Percentiles rank a stretch among this genome's conserved stretches.
Evolutionary conservation across 2,888 invertebrate species (phyloP).

Genomic region (Andrena hattorfiana): DNA sequence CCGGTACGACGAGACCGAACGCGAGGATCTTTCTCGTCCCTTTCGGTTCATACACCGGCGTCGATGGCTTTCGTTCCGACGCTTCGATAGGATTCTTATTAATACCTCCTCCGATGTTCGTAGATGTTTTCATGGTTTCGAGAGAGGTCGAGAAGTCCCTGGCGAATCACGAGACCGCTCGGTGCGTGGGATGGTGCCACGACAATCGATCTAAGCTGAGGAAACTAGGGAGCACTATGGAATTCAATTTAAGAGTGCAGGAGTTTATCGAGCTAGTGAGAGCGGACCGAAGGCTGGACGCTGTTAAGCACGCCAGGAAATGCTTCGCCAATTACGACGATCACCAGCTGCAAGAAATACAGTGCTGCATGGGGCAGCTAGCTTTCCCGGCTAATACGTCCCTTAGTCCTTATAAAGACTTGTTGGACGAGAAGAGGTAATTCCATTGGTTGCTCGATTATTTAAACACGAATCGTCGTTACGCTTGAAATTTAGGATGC

Average conservation of each 20-base stretch:
- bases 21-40: no score
- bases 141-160: constrained; percentile 95
- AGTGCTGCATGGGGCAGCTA: constrained; percentile 97
- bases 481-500: neutral
- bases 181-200: constrained; percentile 97
- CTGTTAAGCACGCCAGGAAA: constrained; percentile 97
- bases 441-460: neutral
- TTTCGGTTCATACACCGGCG: no score
- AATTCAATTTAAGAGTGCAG: constrained; percentile 96
- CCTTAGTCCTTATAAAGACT: constrained; percentile 89
- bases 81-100: no score
- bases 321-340: constrained; percentile 95
- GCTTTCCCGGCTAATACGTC: constrained; percentile 94
- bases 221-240: constrained; percentile 97
- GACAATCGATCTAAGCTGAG: constrained; percentile 98
- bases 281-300: constrained; percentile 93
- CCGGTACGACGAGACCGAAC: no score
- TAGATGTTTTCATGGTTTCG: constrained; percentile 93
- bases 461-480: neutral
- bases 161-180: constrained; percentile 92
- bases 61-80: no score
- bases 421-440: constrained; percentile 88
- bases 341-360: constrained; percentile 94
- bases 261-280: constrained; percentile 98
- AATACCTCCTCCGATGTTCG: constrained; percentile 36